Percentiles rank a stretch among this genome's conserved stretches.
These are phyloP conservation scores for Cherax quadricarinatus DNA, from an alignment of 1,140 invertebrate genomes.

Conservation along the genomic window DNA sequence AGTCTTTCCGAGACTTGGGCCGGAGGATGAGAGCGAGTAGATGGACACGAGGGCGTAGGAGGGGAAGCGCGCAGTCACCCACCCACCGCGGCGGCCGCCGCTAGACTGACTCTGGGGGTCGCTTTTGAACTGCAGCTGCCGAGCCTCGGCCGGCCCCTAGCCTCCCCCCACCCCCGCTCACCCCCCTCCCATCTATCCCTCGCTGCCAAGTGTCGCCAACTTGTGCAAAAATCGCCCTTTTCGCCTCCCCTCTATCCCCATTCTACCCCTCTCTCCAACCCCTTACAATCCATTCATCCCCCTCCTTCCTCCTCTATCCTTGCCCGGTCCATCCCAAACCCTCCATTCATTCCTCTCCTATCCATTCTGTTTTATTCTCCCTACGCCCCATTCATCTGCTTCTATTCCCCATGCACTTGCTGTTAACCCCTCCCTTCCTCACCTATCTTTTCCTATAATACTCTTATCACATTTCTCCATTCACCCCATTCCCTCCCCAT, in stretches of 20 bases:
- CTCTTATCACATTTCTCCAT: no score
- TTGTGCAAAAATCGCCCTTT: background rate
- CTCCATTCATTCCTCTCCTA: no score
- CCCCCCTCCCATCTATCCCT: background rate
- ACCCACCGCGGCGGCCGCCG: background rate
- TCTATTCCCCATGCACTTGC: no score
- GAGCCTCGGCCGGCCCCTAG: background rate
- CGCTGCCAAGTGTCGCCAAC: background rate
- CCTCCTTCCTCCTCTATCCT: background rate
- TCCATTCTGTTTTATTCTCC: no score
- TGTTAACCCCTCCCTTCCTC: no score
- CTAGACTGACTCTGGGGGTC: conserved; percentile 12
- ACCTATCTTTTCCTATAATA: no score
- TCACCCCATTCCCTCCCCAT: background rate
- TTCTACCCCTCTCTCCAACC: background rate
- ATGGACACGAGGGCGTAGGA: background rate
- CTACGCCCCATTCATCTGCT: no score
- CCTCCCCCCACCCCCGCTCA: background rate
- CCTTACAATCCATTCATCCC: background rate
- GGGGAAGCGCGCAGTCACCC: background rate
- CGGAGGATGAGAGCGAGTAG: background rate
- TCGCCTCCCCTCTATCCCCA: background rate
- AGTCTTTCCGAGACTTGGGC: background rate
- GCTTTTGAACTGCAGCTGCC: conserved; percentile 4
- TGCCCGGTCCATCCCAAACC: no score